Conservation (phyloP, 2,888 invertebrate genomes). For the Ichneumon xanthorius region DNA sequence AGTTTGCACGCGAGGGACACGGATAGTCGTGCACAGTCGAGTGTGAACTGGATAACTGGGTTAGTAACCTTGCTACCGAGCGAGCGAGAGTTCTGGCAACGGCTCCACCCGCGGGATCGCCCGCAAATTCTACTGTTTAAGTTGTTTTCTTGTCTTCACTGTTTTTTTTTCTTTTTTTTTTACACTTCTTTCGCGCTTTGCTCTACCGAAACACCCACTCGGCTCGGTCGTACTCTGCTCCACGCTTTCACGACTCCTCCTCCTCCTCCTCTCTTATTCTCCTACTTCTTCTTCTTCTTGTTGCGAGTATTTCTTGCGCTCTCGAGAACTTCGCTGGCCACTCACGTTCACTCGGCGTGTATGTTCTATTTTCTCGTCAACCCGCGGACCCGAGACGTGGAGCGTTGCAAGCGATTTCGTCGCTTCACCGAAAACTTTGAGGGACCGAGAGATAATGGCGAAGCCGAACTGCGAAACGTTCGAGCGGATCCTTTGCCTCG, state of each 20-base stretch:
- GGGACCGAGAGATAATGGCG: neutral
- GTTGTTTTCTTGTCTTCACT: slow-evolving; percentile 9
- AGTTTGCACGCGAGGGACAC: slow-evolving; percentile 32
- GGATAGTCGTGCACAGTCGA: slow-evolving; percentile 30
- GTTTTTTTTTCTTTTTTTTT: neutral
- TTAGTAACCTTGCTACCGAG: slow-evolving; percentile 69
- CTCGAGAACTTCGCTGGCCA: neutral
- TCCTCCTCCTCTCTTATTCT: slow-evolving; percentile 31
- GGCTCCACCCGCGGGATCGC: neutral
- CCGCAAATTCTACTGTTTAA: slow-evolving; percentile 38
- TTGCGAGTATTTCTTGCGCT: slow-evolving; percentile 12
- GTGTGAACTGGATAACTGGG: slow-evolving; percentile 70
- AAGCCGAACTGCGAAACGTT: slow-evolving; percentile 1
- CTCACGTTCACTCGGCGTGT: slow-evolving; percentile 14
- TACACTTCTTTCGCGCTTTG: neutral
- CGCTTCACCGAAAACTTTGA: neutral
- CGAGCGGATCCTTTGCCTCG: neutral
- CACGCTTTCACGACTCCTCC: slow-evolving; percentile 3
- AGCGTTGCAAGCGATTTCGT: slow-evolving; percentile 28
- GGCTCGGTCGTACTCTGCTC: slow-evolving; percentile 8
- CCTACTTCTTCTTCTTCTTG: slow-evolving; percentile 40
- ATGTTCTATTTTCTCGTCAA: slow-evolving; percentile 55
- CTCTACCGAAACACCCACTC: slow-evolving; percentile 5
- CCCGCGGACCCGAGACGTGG: slow-evolving; percentile 25
- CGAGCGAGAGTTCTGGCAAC: slow-evolving; percentile 29